phyloP scores from a whole-genome alignment of 2,113 vertebrate species.

The Formicarius rufipectus region DNA sequence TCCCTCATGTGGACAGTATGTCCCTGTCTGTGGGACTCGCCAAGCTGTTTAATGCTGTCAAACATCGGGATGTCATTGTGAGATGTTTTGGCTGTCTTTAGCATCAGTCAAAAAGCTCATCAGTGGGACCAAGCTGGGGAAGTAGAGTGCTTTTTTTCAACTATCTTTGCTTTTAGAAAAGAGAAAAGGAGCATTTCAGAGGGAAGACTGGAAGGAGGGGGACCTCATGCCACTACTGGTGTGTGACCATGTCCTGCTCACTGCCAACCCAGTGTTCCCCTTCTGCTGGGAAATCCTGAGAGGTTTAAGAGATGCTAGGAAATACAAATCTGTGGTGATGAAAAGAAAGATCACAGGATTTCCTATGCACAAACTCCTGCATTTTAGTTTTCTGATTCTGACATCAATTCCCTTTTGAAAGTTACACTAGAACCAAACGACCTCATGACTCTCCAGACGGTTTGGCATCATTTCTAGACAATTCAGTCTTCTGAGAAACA shows the following conservation, averaged over 20 bases:
- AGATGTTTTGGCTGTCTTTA: neutral
- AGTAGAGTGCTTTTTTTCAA: neutral
- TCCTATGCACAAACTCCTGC: neutral
- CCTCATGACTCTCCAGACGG: neutral
- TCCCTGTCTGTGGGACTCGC: neutral
- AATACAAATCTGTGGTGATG: neutral
- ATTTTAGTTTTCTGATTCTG: neutral
- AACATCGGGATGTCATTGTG: accelerated
- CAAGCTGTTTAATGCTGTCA: neutral
- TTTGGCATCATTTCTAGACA: neutral
- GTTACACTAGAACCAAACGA: neutral
- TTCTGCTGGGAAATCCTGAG: neutral
- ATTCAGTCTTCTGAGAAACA: neutral
- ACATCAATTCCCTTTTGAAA: neutral
- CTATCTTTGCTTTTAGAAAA: neutral
- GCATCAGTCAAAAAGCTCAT: neutral
- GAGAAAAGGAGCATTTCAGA: neutral
- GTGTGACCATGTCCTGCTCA: neutral
- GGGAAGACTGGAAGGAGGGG: neutral
- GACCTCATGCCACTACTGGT: accelerated
- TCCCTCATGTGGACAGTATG: accelerated
- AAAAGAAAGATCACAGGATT: neutral
- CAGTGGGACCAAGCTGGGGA: neutral
- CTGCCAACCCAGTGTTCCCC: neutral
- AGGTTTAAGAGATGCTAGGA: neutral